These are phyloP conservation scores for Dipodomys stephensi DNA, from an alignment of 2,113 vertebrate species.

Conservation along the genomic window DNA sequence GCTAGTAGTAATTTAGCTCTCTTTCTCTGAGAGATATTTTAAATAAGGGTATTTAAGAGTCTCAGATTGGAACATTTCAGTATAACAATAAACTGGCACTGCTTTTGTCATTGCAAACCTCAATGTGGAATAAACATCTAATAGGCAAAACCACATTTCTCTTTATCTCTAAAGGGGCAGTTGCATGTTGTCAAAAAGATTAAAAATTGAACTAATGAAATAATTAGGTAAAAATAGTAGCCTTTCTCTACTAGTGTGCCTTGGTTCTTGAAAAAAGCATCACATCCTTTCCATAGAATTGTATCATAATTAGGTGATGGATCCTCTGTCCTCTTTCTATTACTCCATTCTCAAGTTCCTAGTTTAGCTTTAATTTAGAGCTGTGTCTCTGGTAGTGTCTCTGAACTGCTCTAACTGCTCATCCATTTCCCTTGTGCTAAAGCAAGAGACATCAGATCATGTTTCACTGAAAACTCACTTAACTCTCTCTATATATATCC, in stretches of 20 bases:
- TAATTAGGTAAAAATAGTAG: not conserved
- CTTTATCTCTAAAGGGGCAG: not conserved
- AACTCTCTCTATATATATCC: conserved; percentile 17
- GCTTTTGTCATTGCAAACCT: not conserved
- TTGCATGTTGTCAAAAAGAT: not conserved
- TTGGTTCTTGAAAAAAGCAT: not conserved
- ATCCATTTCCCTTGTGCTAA: conserved; percentile 47
- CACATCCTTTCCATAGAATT: not conserved
- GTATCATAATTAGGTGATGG: not conserved
- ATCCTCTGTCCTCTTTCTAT: not conserved
- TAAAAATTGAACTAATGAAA: conserved; percentile 15
- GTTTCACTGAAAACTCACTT: conserved; percentile 56
- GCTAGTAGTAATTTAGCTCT: not conserved
- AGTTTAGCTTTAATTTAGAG: conserved; percentile 62
- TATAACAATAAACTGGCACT: not conserved
- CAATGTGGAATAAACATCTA: not conserved
- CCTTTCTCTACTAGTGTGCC: not conserved
- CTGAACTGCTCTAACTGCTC: conserved; percentile 27
- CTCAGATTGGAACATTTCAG: not conserved
- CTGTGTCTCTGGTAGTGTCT: conserved; percentile 22
- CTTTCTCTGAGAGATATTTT: conserved; percentile 27
- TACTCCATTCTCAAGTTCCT: conserved; percentile 57
- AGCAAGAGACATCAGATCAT: conserved; percentile 23
- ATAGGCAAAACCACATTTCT: not conserved
- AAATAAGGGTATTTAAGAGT: conserved; percentile 5